Evolutionary conservation across 2,797 vertebrate species (phyloP).

Genomic region (Macrochelys suwanniensis): DNA sequence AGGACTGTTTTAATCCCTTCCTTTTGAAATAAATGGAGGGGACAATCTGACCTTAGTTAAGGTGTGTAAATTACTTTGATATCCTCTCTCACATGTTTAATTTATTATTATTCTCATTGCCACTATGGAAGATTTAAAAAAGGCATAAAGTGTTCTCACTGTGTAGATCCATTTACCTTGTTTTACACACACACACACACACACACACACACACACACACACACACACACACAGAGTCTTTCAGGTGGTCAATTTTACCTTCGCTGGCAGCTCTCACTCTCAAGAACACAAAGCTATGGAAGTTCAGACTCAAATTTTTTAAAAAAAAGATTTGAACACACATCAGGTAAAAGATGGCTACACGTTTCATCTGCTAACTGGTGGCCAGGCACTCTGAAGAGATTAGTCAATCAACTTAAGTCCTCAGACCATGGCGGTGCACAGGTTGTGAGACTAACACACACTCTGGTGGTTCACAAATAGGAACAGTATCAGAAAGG

Average conservation of each 20-base stretch:
- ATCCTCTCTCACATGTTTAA: not conserved
- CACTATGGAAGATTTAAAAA: accelerated
- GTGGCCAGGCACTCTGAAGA: not conserved
- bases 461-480: not conserved
- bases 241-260: not conserved
- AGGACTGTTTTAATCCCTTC: not conserved
- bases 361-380: not conserved
- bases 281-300: not conserved
- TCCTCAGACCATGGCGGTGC: not conserved
- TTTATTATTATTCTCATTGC: not conserved
- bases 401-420: not conserved
- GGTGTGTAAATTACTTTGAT: not conserved
- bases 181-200: not conserved
- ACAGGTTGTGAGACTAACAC: accelerated
- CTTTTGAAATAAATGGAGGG: not conserved
- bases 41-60: not conserved
- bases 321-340: not conserved
- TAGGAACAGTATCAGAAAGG: not conserved
- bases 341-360: not conserved
- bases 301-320: not conserved
- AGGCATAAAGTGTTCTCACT: not conserved
- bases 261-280: not conserved
- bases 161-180: not conserved
- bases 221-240: accelerated
- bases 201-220: too few species aligned